Conservation (phyloP, 2,888 invertebrate species). For the Horisme vitalbata region DNA sequence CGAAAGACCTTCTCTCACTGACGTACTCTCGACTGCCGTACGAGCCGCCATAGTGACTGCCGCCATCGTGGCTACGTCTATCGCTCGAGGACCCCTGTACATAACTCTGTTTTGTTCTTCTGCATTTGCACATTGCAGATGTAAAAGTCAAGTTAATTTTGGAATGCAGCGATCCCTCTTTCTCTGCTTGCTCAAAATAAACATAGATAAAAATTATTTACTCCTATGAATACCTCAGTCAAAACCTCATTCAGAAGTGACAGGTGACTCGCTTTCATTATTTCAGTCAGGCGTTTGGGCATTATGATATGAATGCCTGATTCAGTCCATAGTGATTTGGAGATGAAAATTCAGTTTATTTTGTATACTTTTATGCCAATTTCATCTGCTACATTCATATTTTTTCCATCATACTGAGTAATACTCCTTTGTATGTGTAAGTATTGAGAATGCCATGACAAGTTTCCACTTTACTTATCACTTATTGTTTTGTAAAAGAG, state of each 20-base stretch:
- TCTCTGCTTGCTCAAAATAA: conserved; percentile 10
- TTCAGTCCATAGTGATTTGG: conserved; percentile 7
- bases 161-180: conserved; percentile 8
- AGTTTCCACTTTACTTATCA: conserved; percentile 6
- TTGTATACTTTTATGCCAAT: conserved; percentile 13
- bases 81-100: conserved; percentile 81
- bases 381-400: conserved; percentile 10
- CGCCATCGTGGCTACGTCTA: conserved; percentile 83
- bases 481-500: background rate
- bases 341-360: conserved; percentile 1
- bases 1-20: conserved; percentile 75
- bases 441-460: conserved; percentile 6
- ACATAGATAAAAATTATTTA: conserved; percentile 11
- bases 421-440: conserved; percentile 7
- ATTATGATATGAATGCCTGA: conserved; percentile 8
- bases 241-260: conserved; percentile 4
- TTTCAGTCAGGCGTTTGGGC: conserved; percentile 7
- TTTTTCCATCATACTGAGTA: conserved; percentile 11
- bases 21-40: conserved; percentile 81
- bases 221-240: background rate
- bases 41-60: conserved; percentile 80
- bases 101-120: conserved; percentile 73
- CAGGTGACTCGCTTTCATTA: conserved; percentile 6
- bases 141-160: conserved; percentile 19
- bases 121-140: conserved; percentile 55